These are phyloP conservation scores for Bibio marci DNA, from an alignment of 2,888 invertebrate genomes.

Conservation along the genomic window DNA sequence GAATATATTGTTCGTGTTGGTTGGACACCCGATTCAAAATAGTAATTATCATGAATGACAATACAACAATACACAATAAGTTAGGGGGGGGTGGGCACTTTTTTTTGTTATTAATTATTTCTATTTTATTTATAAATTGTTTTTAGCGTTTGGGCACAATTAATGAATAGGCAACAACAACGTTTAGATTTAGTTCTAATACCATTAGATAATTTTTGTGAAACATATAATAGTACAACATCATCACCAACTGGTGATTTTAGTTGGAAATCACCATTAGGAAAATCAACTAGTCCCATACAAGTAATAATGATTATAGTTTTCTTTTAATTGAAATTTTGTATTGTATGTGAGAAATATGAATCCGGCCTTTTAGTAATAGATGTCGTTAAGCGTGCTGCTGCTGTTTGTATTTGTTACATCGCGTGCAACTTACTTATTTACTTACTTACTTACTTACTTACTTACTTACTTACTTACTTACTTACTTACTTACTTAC, in stretches of 20 bases:
- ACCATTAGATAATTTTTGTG: conserved; percentile 57
- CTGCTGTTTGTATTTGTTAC: too few species aligned
- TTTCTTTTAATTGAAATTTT: neutral
- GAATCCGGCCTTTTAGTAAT: too few species aligned
- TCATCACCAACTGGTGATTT: conserved; percentile 18
- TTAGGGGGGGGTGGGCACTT: neutral
- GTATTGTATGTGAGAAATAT: too few species aligned
- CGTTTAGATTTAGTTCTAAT: conserved; percentile 67
- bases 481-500: too few species aligned
- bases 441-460: too few species aligned
- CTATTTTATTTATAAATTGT: conserved; percentile 5
- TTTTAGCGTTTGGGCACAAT: conserved; percentile 74
- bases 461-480: too few species aligned
- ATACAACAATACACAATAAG: neutral
- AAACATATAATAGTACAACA: conserved; percentile 30
- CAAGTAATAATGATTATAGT: conserved; percentile 15
- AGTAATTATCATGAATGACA: conserved; percentile 32
- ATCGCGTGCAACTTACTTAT: too few species aligned
- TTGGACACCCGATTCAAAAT: conserved; percentile 83
- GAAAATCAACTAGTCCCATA: conserved; percentile 22
- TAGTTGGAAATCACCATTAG: conserved; percentile 27
- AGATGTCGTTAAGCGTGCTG: too few species aligned
- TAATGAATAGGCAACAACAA: conserved; percentile 78
- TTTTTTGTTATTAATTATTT: neutral
- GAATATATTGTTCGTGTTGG: conserved; percentile 92